Percentiles rank a stretch among this genome's conserved stretches.
These are phyloP conservation scores for Acrocephalus scirpaceus DNA, from an alignment of 2,797 vertebrate species.

Conservation along the genomic window DNA sequence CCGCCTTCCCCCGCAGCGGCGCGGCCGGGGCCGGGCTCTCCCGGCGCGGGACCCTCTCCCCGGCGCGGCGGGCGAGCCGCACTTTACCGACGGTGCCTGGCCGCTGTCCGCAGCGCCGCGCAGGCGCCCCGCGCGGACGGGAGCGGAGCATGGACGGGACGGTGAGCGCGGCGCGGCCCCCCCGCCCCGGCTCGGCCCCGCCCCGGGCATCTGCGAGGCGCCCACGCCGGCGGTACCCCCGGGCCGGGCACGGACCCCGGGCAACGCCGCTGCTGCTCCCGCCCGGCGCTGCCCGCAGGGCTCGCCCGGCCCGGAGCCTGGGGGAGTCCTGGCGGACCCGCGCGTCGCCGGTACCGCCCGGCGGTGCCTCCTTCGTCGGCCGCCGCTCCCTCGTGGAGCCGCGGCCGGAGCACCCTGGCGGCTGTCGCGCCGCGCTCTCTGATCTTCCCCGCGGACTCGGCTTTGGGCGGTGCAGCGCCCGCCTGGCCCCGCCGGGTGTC, in stretches of 20 bases:
- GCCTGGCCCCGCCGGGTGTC: neutral
- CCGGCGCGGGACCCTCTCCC: neutral
- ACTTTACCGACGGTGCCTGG: neutral
- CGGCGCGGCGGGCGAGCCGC: neutral
- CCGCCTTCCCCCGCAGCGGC: no score
- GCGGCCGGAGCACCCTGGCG: neutral
- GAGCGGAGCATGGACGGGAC: slow-evolving; percentile 13
- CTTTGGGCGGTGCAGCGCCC: neutral
- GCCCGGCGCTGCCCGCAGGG: neutral
- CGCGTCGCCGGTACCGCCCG: neutral
- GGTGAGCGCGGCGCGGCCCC: neutral
- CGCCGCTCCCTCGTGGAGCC: neutral
- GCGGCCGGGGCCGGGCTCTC: neutral
- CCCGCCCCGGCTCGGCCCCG: neutral
- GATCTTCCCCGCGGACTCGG: neutral
- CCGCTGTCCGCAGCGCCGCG: slow-evolving; percentile 18
- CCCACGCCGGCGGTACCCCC: neutral
- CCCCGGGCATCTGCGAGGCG: neutral
- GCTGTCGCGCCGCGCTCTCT: neutral
- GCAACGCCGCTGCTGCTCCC: neutral
- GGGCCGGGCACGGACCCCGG: neutral
- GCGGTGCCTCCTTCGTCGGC: neutral
- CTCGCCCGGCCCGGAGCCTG: neutral
- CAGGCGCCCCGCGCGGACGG: neutral
- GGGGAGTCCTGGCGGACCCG: neutral